A percentile compares a stretch with the other conserved stretches of the same genome.
Evolutionary conservation across 1,140 invertebrate genomes (phyloP).

Genomic region (Drosophila grimshawi): DNA sequence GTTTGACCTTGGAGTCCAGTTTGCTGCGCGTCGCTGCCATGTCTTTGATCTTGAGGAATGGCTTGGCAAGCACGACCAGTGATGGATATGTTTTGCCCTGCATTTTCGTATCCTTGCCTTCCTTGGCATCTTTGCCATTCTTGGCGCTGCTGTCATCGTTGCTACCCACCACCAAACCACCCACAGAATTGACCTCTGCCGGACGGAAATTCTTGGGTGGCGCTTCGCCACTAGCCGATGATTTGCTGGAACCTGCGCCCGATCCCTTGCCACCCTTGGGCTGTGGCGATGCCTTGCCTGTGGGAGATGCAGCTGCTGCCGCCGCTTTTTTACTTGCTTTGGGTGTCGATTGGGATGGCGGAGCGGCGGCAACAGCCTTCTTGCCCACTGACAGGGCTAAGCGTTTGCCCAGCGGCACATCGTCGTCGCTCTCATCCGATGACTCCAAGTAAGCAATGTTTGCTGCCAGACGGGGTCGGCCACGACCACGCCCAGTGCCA

Average conservation of each 20-base stretch:
- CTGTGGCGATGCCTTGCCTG: conserved; percentile 55
- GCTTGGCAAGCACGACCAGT: conserved; percentile 91
- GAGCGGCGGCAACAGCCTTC: conserved; percentile 54
- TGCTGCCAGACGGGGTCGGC: conserved; percentile 52
- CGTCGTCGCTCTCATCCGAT: conserved; percentile 82
- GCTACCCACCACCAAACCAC: conserved; percentile 87
- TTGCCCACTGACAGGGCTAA: conserved; percentile 69
- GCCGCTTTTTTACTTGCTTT: conserved; percentile 51
- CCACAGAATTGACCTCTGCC: conserved; percentile 88
- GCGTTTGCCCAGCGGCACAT: conserved; percentile 81
- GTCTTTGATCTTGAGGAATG: conserved; percentile 90
- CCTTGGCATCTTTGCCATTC: conserved; percentile 87
- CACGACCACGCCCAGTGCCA: conserved; percentile 52
- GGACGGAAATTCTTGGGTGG: conserved; percentile 85
- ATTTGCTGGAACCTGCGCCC: conserved; percentile 36
- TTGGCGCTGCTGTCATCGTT: conserved; percentile 82
- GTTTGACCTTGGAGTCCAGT: conserved; percentile 91
- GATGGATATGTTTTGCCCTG: conserved; percentile 94
- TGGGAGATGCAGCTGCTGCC: conserved; percentile 8
- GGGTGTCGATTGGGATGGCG: background rate
- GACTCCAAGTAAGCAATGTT: conserved; percentile 79
- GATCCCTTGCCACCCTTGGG: conserved; percentile 47
- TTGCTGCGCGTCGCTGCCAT: conserved; percentile 86
- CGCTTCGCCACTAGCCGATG: conserved; percentile 46
- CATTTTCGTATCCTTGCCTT: conserved; percentile 88